These are phyloP conservation scores for Tenthredo distinguenda DNA, from an alignment of 2,888 invertebrate genomes.

Conservation along the genomic window DNA sequence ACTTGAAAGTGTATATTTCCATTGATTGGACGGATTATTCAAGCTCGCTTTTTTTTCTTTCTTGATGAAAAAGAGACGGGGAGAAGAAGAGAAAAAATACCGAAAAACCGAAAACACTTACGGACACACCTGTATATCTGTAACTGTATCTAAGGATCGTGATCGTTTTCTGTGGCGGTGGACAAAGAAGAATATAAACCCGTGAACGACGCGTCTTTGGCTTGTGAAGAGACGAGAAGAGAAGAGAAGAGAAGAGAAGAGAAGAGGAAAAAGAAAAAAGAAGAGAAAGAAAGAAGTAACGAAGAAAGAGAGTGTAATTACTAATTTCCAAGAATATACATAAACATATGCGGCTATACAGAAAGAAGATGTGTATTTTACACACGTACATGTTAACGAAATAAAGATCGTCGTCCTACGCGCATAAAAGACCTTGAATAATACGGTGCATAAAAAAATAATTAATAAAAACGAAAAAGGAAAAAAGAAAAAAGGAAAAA, in stretches of 20 bases:
- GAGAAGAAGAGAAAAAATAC: too few relatives aligned
- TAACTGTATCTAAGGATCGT: not conserved
- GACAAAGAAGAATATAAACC: conserved; percentile 5
- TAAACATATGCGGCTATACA: not conserved
- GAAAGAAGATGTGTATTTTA: not conserved
- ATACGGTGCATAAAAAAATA: not conserved
- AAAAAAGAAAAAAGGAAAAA: not conserved
- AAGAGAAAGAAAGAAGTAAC: not conserved
- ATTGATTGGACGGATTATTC: not conserved
- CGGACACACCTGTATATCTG: not conserved
- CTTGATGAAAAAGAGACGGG: not conserved
- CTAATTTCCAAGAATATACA: conserved; percentile 28
- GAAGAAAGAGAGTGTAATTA: conserved; percentile 34
- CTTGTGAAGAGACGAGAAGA: not conserved
- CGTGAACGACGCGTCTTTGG: not conserved
- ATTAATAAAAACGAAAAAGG: not conserved
- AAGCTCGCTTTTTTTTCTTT: not conserved
- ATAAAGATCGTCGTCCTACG: conserved; percentile 14
- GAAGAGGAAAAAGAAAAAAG: not conserved
- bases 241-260: not conserved
- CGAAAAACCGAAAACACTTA: not conserved
- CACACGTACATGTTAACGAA: not conserved
- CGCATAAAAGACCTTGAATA: conserved; percentile 20
- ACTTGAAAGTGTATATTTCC: not conserved
- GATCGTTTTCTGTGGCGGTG: not conserved